Evolutionary conservation across 2,888 invertebrate species (phyloP).

Genomic region (Scotopteryx bipunctaria): DNA sequence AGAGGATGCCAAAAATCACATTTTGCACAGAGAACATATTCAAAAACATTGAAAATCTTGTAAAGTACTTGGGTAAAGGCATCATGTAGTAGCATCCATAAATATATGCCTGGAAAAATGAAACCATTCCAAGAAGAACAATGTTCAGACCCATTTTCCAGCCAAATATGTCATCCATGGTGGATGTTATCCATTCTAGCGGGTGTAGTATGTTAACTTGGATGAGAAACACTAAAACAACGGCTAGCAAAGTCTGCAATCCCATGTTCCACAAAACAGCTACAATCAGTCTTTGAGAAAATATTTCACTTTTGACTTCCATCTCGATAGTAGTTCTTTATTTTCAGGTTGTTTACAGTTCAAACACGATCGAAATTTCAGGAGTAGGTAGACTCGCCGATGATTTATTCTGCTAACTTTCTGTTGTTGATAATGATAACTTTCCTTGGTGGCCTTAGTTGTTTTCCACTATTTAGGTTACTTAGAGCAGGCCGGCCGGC

Average conservation of each 20-base stretch:
- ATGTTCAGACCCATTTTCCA: constrained; percentile 87
- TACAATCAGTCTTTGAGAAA: constrained; percentile 82
- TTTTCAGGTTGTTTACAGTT: constrained; percentile 20
- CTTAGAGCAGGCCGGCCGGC: too few species aligned
- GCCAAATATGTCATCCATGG: constrained; percentile 83
- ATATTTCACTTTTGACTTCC: constrained; percentile 81
- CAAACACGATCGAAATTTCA: background rate
- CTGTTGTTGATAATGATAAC: too few species aligned
- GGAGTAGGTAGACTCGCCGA: background rate
- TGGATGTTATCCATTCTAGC: constrained; percentile 84
- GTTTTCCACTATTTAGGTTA: too few species aligned
- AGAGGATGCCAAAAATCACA: constrained; percentile 79
- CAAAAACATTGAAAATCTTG: constrained; percentile 86
- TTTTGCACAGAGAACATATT: constrained; percentile 85
- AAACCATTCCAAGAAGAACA: constrained; percentile 84
- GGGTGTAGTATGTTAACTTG: constrained; percentile 87
- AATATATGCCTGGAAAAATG: constrained; percentile 88
- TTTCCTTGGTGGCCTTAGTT: constrained; percentile 9
- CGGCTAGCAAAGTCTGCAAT: constrained; percentile 79
- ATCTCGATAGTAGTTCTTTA: constrained; percentile 47
- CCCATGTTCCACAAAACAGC: constrained; percentile 85
- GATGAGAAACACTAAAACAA: constrained; percentile 78
- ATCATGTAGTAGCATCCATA: constrained; percentile 87
- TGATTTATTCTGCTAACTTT: too few species aligned
- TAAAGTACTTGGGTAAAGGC: constrained; percentile 84